Percentiles rank a stretch among this genome's conserved stretches.
Conservation (phyloP, 2,888 invertebrate species). For the Rhimphoctona megacephalus region DNA sequence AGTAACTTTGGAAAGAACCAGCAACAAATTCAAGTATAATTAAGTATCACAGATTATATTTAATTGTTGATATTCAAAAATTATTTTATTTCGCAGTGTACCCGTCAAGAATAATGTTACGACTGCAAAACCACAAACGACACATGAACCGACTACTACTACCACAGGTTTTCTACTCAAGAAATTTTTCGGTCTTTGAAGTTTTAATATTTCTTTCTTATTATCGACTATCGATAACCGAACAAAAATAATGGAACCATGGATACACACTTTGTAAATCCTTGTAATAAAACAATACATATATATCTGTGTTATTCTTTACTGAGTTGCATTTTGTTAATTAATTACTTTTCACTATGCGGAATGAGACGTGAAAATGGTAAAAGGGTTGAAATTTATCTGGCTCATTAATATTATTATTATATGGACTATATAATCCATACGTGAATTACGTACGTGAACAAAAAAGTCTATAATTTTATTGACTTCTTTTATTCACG, state of each 20-base stretch:
- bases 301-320: neutral
- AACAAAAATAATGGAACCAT: neutral
- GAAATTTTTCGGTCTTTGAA: neutral
- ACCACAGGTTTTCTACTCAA: neutral
- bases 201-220: neutral
- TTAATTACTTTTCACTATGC: too few relatives aligned
- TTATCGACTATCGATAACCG: neutral
- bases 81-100: neutral
- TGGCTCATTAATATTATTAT: too few relatives aligned
- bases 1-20: neutral
- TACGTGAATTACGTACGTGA: too few relatives aligned
- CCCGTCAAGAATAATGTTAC: neutral
- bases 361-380: neutral
- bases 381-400: neutral
- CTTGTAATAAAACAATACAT: constrained; percentile 5
- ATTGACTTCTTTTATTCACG: neutral
- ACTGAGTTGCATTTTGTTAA: neutral
- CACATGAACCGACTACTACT: neutral
- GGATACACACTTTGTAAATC: neutral
- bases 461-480: too few relatives aligned
- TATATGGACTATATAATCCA: too few relatives aligned
- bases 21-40: neutral
- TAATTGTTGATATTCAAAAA: neutral
- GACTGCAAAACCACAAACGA: neutral
- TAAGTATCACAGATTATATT: neutral